These are phyloP conservation scores for Hirundichthys speculiger DNA, from an alignment of 2,113 vertebrate species.

Conservation along the genomic window DNA sequence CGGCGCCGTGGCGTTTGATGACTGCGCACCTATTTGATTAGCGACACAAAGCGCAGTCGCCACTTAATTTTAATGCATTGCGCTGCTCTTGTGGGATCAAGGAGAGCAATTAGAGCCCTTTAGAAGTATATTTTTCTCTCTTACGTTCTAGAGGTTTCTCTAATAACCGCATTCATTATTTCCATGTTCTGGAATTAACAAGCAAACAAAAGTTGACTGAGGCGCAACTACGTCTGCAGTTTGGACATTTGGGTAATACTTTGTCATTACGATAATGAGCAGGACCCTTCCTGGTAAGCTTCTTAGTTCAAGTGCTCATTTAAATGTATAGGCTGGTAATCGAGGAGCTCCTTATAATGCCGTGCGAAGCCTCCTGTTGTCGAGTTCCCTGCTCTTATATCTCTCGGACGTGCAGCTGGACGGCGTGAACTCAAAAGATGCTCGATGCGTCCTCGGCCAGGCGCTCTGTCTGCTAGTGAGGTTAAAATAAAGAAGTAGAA, in stretches of 20 bases:
- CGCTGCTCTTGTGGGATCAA: slow-evolving; percentile 1
- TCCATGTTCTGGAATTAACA: slow-evolving; percentile 24
- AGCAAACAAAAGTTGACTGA: slow-evolving; percentile 8
- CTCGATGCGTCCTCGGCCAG: slow-evolving; percentile 1
- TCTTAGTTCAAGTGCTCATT: slow-evolving; percentile 61
- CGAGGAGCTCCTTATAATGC: slow-evolving; percentile 28
- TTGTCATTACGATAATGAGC: slow-evolving; percentile 50
- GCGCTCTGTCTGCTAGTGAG: background rate
- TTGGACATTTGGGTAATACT: slow-evolving; percentile 35
- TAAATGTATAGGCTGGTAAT: slow-evolving; percentile 49
- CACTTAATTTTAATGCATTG: background rate
- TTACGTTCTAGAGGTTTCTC: background rate
- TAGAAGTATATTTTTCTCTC: background rate
- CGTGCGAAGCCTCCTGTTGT: slow-evolving; percentile 60
- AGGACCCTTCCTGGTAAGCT: slow-evolving; percentile 46
- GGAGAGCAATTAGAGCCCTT: background rate
- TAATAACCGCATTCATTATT: slow-evolving; percentile 17
- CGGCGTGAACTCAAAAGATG: slow-evolving; percentile 10
- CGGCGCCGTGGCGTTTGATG: background rate
- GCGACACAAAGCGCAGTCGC: background rate
- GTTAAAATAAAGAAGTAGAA: slow-evolving; percentile 1
- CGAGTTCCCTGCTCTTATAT: slow-evolving; percentile 11
- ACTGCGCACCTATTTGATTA: background rate
- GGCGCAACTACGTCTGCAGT: slow-evolving; percentile 42
- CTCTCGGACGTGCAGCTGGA: slow-evolving; percentile 7